phyloP scores from a whole-genome alignment of 1,140 invertebrate species.

The Pinna nobilis region DNA sequence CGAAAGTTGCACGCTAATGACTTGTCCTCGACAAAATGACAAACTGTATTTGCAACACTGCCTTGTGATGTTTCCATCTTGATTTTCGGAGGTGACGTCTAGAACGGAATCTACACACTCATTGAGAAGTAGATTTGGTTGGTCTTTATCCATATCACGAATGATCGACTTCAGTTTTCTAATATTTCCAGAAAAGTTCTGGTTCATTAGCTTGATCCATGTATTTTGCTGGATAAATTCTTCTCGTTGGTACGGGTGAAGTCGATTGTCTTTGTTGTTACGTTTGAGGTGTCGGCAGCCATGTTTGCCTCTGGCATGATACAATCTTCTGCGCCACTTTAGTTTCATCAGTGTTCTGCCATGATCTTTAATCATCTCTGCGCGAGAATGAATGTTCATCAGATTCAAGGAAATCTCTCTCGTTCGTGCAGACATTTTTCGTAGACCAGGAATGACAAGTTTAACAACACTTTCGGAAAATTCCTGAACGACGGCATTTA shows the following conservation, averaged over 20 bases:
- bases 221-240: not conserved
- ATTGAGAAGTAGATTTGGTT: no score
- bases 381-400: conserved; percentile 41
- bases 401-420: conserved; percentile 44
- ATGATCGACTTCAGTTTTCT: no score
- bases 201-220: not conserved
- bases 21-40: conserved; percentile 40
- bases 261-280: conserved; percentile 23
- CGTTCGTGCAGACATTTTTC: conserved; percentile 17
- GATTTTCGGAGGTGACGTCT: conserved; percentile 31
- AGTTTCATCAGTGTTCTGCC: conserved; percentile 17
- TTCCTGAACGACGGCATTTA: conserved; percentile 39
- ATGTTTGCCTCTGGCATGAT: conserved; percentile 5
- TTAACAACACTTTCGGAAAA: conserved; percentile 35
- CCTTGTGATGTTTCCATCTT: conserved; percentile 16
- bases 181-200: conserved; percentile 17
- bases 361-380: conserved; percentile 26
- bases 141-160: no score
- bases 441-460: conserved; percentile 42
- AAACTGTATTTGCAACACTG: conserved; percentile 36
- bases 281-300: not conserved
- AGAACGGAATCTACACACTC: conserved; percentile 10
- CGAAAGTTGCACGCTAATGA: conserved; percentile 43
- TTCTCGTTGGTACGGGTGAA: not conserved
- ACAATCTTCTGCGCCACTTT: not conserved